Evolutionary conservation across 2,113 vertebrate genomes (phyloP).

Genomic region (Pipa parva): DNA sequence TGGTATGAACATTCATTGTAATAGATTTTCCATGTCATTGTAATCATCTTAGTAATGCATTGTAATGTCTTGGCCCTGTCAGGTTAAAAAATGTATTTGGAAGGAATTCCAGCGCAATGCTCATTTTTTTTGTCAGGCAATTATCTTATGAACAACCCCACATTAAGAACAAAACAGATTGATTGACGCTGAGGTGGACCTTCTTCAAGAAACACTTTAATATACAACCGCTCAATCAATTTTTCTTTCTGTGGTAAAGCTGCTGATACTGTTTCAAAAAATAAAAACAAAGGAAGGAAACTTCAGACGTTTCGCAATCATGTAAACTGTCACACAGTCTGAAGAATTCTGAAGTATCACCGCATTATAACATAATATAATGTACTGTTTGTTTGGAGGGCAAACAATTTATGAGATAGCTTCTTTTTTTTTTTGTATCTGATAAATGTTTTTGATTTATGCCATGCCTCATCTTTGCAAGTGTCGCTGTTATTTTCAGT

Average conservation of each 20-base stretch:
- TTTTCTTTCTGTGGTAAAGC: slow-evolving; percentile 17
- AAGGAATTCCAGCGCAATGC: slow-evolving; percentile 19
- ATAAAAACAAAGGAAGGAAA: slow-evolving; percentile 27
- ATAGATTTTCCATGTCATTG: no score
- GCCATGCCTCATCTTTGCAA: background rate
- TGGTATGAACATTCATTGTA: no score
- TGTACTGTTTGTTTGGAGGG: slow-evolving; percentile 34
- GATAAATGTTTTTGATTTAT: slow-evolving; percentile 11
- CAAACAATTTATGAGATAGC: slow-evolving; percentile 18
- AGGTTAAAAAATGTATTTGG: slow-evolving; percentile 32
- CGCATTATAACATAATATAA: slow-evolving; percentile 29
- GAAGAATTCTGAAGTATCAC: slow-evolving; percentile 2
- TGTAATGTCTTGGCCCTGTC: slow-evolving; percentile 5
- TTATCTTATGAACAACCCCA: slow-evolving; percentile 41
- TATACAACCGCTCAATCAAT: slow-evolving; percentile 34
- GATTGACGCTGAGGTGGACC: slow-evolving; percentile 34
- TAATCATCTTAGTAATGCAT: slow-evolving; percentile 7
- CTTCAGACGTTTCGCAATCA: slow-evolving; percentile 25
- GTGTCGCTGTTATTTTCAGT: background rate
- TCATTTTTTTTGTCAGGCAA: slow-evolving; percentile 40
- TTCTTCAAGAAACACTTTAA: slow-evolving; percentile 33
- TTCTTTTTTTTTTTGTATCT: background rate
- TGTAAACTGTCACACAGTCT: slow-evolving; percentile 36
- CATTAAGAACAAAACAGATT: slow-evolving; percentile 31
- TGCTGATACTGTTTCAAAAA: slow-evolving; percentile 18